Percentiles rank a stretch among this genome's conserved stretches.
phyloP scores from a whole-genome alignment of 2,797 vertebrate species.

The Streptopelia turtur region DNA sequence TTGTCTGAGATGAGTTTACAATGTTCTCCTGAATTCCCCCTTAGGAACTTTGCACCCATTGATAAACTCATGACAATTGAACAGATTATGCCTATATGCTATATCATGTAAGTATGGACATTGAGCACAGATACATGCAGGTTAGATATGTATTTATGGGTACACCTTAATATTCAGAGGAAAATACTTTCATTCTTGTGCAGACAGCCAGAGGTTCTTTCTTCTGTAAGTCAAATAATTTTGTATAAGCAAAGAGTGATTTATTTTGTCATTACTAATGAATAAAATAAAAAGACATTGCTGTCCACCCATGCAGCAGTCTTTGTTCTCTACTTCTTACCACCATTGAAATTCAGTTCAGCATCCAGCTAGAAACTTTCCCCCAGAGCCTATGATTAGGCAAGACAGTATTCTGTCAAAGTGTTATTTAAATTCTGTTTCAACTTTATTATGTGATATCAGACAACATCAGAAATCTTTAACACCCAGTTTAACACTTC shows the following conservation, averaged over 20 bases:
- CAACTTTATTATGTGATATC: neutral
- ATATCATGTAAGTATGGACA: neutral
- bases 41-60: neutral
- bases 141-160: neutral
- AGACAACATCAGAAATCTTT: conserved; percentile 28
- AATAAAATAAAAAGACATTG: neutral
- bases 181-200: neutral
- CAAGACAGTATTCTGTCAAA: neutral
- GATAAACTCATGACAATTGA: neutral
- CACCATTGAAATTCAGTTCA: neutral
- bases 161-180: neutral
- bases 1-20: neutral
- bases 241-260: neutral
- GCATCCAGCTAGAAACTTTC: neutral
- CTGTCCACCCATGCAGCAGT: neutral
- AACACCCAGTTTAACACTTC: neutral
- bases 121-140: neutral
- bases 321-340: neutral
- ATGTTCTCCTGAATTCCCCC: neutral
- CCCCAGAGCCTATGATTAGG: neutral
- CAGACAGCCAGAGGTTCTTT: neutral
- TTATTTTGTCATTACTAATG: neutral
- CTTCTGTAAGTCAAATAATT: neutral
- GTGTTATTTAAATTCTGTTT: conserved; percentile 13
- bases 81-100: neutral